Evolutionary conservation across 2,113 vertebrate species (phyloP).

Genomic region (Ciconia maguari): DNA sequence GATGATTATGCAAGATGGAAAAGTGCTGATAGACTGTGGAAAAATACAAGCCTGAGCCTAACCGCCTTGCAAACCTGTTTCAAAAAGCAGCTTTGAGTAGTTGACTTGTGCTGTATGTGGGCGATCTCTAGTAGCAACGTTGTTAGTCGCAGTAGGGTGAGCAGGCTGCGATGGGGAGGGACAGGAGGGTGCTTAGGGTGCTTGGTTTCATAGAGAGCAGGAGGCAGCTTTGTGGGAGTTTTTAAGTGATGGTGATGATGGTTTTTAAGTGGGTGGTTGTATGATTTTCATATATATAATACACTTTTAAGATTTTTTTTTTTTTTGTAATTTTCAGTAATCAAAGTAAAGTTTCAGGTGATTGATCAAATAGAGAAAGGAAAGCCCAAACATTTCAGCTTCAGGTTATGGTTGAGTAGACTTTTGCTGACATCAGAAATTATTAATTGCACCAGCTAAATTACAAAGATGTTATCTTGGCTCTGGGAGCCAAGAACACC

Average conservation of each 20-base stretch:
- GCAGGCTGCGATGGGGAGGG: not conserved
- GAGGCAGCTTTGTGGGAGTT: not conserved
- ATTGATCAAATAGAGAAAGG: slow-evolving; percentile 49
- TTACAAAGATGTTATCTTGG: slow-evolving; percentile 57
- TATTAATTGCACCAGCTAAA: slow-evolving; percentile 53
- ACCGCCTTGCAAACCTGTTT: not conserved
- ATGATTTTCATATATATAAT: not conserved
- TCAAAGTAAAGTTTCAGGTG: slow-evolving; percentile 22
- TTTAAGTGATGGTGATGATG: not conserved
- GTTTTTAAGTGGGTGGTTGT: not conserved
- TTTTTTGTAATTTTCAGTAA: not conserved
- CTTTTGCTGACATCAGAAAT: slow-evolving; percentile 58
- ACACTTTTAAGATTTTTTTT: not conserved
- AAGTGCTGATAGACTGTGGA: slow-evolving; percentile 35
- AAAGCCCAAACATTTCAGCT: slow-evolving; percentile 23
- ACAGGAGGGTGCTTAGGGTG: not conserved
- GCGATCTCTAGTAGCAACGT: rapidly evolving
- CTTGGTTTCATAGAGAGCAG: not conserved
- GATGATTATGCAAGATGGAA: slow-evolving; percentile 20
- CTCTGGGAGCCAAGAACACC: slow-evolving; percentile 1
- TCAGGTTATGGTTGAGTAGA: slow-evolving; percentile 19
- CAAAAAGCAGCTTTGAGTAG: not conserved
- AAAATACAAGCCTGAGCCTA: slow-evolving; percentile 30
- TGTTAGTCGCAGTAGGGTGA: not conserved
- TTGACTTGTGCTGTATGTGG: not conserved